Evolutionary conservation across 2,888 invertebrate species (phyloP), one percentile per base, ranked within the genome.

Genomic region (Amiota minor): DNA sequence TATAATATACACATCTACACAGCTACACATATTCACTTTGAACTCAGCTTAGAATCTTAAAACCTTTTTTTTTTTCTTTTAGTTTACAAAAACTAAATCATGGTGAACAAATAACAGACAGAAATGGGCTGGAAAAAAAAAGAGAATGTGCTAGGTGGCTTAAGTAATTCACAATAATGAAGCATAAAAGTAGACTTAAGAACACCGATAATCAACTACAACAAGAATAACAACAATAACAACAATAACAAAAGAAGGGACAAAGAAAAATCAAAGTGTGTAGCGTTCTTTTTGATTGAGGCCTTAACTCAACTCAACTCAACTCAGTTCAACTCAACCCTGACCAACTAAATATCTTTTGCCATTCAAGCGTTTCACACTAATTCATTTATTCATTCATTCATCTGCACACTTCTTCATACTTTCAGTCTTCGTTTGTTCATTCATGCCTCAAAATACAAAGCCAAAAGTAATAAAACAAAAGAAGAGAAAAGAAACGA

Each of bases 101-200:
- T 35, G 35, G 6, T 35, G 35, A 35, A 35, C 35, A 35, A 35
- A 4, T 35, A 35, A 35, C 35, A 35, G 35, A 35, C 35, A 35
- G 2, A 35, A 35, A 35, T 35, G 35, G 35, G 35, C 6, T 35
- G 35, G 6, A 2, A 35, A 35, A 35, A 23, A 23, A 35, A 35
- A 35, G 35, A 35, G 35, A 35, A 35, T 35, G 35, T 35, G 0
- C 35, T 3, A 35, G 6, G 35, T 6, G 35, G 6, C 35, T 35
- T 35, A 68, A 68, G 53, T 50, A 68, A 68, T 50, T 14, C 18
- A 68, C 23, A 68, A 68, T 68, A 68, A 68, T 68, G 67, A 68
- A 50, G 50, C 67, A 68, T 49, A 35, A 68, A 68, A 53, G 20
- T 35, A 23, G 50, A 68, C 67, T 68, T 68, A 68, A 68, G 62